These are phyloP conservation scores for Drosophila silvestris DNA, from an alignment of 2,888 invertebrate species.

Conservation along the genomic window DNA sequence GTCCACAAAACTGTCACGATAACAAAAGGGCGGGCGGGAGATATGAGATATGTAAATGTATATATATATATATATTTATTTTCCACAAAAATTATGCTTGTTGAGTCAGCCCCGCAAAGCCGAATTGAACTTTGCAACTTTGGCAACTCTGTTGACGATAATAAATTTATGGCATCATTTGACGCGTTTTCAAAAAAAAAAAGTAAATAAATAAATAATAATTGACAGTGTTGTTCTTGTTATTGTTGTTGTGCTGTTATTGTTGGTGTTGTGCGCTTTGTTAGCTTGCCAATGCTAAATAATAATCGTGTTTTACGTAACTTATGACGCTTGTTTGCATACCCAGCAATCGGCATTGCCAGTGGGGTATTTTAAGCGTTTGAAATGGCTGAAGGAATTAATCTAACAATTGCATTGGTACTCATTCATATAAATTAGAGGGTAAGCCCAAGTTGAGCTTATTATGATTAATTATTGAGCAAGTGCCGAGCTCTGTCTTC, in stretches of 20 bases:
- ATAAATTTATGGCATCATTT: constrained; percentile 73
- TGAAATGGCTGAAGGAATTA: background rate
- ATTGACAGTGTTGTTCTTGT: constrained; percentile 42
- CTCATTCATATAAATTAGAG: background rate
- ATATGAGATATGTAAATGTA: background rate
- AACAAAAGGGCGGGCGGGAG: constrained; percentile 11
- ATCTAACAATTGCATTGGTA: background rate
- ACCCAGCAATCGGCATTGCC: background rate
- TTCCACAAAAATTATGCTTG: constrained; percentile 34
- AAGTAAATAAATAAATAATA: constrained; percentile 6
- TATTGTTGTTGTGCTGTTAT: constrained; percentile 20
- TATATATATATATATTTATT: constrained; percentile 18
- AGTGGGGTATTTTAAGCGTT: background rate
- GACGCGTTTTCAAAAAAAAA: constrained; percentile 55
- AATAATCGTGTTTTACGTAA: constrained; percentile 61
- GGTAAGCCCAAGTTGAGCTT: background rate
- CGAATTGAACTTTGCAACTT: constrained; percentile 64
- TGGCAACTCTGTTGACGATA: constrained; percentile 52
- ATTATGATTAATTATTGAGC: background rate
- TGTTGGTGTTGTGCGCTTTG: constrained; percentile 29
- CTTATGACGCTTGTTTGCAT: constrained; percentile 14
- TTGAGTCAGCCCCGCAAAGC: constrained; percentile 57
- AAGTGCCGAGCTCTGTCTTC: background rate
- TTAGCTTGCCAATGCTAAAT: constrained; percentile 51
- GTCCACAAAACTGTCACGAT: constrained; percentile 56